These are phyloP conservation scores for Nemotelus nigrinus DNA, from an alignment of 2,888 invertebrate genomes.

Conservation along the genomic window DNA sequence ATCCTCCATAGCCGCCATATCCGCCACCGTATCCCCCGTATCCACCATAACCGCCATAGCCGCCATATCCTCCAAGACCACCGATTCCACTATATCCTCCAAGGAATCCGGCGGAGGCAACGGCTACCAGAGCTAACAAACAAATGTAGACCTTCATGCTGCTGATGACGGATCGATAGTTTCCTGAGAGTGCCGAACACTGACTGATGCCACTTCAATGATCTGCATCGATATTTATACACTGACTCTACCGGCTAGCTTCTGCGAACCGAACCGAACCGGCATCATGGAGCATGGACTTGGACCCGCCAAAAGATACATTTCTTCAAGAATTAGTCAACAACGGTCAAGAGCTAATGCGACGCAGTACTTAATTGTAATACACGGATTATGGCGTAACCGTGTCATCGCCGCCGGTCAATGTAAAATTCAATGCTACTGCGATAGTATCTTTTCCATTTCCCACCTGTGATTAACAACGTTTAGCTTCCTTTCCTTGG, in stretches of 20 bases:
- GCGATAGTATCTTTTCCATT: not conserved
- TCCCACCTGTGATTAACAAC: slow-evolving; percentile 11
- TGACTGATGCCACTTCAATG: no score
- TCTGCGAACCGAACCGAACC: not conserved
- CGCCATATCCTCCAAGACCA: slow-evolving; percentile 15
- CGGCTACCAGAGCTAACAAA: slow-evolving; percentile 9
- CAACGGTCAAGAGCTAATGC: not conserved
- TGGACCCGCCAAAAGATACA: slow-evolving; percentile 10
- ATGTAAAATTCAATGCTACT: slow-evolving; percentile 14
- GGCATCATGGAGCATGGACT: not conserved
- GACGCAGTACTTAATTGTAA: not conserved
- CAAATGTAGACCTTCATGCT: slow-evolving; percentile 9
- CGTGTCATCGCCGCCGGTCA: not conserved
- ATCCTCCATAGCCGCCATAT: slow-evolving; percentile 51
- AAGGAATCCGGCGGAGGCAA: slow-evolving; percentile 6
- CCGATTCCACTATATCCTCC: slow-evolving; percentile 19
- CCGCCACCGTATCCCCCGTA: not conserved
- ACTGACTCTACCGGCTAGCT: no score
- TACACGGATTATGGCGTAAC: slow-evolving; percentile 4
- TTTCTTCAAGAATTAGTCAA: not conserved
- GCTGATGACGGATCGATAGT: not conserved
- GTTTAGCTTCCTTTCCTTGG: slow-evolving; percentile 18
- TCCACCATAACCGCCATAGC: not conserved
- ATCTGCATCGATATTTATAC: no score
- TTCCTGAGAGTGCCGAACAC: no score